Evolutionary conservation across 2,113 vertebrate genomes (phyloP), one percentile per base, ranked within the genome.

Genomic region (Conger conger): DNA sequence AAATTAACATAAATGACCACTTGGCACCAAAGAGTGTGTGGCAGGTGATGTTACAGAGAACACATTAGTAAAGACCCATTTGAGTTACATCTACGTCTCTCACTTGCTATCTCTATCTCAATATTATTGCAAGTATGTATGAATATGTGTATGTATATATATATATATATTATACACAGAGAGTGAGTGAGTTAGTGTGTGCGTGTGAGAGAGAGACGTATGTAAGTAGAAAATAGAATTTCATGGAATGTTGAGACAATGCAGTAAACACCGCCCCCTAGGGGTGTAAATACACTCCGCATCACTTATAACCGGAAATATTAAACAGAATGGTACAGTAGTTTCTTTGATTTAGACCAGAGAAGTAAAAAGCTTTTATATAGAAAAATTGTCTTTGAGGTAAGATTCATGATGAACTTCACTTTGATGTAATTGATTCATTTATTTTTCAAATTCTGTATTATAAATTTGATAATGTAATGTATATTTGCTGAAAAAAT

Each of bases 181-280:
- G n/a, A n/a, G n/a, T n/a, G n/a, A n/a, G n/a, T n/a, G 4, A 42
- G 40, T 1, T 4, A 6, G 40, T 42, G 40, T 42, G 40, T 42
- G 40, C 9, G 40, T 42, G 40, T 57, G 54, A 57, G 54, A 57
- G 54, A 57, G 54, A 57, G 15, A 57, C 16, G 3, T 30, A 73
- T 73, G 11, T 33, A 33, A 73, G n/a, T 33, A 63, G 27, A 30
- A 30, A 33, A 33, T 73, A 2, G 11, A 7, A 30, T 73, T 33
- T 30, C 7, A 11, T 30, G 6, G 27, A 30, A 73, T 33, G 33
- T 73, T 11, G 27, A 73, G 4, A 33, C 27, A 33, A 23, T 63
- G 76, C 76, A 77, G 76, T 37, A 77, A 38, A 27, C 36, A 79
- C 77, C 40, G 77, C 77, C 77, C 77, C 77, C 36, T 79, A 23